Evolutionary conservation across 2,888 invertebrate species (phyloP).

Genomic region (Eristalinus sepulchralis): DNA sequence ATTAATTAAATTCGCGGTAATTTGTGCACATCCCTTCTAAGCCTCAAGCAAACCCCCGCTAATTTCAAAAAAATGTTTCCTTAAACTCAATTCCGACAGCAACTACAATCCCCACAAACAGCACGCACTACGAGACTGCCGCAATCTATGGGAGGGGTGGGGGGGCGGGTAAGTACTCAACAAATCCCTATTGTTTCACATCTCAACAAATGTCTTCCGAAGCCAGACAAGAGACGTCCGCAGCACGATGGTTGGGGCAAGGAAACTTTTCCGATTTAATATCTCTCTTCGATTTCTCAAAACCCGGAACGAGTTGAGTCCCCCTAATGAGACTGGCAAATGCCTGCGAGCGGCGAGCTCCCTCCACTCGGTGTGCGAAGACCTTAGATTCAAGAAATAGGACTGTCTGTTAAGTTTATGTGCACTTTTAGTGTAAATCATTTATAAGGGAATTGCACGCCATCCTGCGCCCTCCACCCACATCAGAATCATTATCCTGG

Average conservation of each 20-base stretch:
- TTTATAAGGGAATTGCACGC: conserved; percentile 54
- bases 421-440: conserved; percentile 65
- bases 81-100: neutral
- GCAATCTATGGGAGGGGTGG: neutral
- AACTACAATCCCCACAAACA: neutral
- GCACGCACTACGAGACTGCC: neutral
- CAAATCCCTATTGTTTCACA: neutral
- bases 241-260: neutral
- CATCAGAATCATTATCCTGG: conserved; percentile 49
- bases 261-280: conserved; percentile 3
- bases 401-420: conserved; percentile 63
- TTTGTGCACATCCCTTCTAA: neutral
- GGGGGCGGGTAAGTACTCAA: neutral
- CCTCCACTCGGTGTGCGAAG: neutral
- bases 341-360: neutral
- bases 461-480: conserved; percentile 9
- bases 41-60: neutral
- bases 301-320: neutral
- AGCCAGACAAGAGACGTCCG: neutral
- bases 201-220: neutral
- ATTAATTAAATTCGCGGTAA: too few relatives aligned
- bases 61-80: neutral
- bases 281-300: neutral
- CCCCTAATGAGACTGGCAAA: neutral
- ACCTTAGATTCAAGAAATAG: conserved; percentile 16